Evolutionary conservation across 2,113 vertebrate species (phyloP).

Genomic region (Oryzias woworae): DNA sequence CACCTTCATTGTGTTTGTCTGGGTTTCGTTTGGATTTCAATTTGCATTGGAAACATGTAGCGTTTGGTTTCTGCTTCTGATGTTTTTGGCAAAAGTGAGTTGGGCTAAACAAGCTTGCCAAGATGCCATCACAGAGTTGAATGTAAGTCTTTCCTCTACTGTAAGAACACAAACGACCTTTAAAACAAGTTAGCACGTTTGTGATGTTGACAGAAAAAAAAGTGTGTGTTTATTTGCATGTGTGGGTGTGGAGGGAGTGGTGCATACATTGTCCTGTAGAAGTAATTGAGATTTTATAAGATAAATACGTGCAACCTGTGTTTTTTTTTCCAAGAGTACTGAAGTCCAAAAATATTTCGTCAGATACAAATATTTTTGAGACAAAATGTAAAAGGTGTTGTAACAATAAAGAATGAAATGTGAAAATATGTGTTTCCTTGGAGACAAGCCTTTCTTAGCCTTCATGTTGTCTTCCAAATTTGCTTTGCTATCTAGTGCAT

Average conservation of each 20-base stretch:
- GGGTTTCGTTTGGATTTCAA: conserved; percentile 33
- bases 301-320: no score
- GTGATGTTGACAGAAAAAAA: conserved; percentile 16
- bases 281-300: no score
- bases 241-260: not conserved
- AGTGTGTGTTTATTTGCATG: no score
- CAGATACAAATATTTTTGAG: conserved; percentile 4
- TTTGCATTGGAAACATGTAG: conserved; percentile 34
- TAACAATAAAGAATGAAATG: conserved; percentile 26
- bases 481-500: conserved; percentile 1
- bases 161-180: conserved; percentile 20
- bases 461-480: conserved; percentile 38
- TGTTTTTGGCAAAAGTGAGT: conserved; percentile 19
- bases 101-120: conserved; percentile 34
- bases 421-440: conserved; percentile 49
- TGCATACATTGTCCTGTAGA: no score
- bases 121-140: conserved; percentile 43
- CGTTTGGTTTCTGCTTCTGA: conserved; percentile 39
- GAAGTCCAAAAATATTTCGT: no score
- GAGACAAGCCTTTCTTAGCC: conserved; percentile 45
- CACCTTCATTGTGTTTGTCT: conserved; percentile 47
- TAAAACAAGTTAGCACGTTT: conserved; percentile 39
- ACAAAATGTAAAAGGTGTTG: conserved; percentile 14
- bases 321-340: no score
- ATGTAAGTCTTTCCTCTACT: conserved; percentile 44